Percentiles rank a stretch among this genome's conserved stretches.
phyloP scores from a whole-genome alignment of 2,797 vertebrate genomes.

The Falco cherrug region DNA sequence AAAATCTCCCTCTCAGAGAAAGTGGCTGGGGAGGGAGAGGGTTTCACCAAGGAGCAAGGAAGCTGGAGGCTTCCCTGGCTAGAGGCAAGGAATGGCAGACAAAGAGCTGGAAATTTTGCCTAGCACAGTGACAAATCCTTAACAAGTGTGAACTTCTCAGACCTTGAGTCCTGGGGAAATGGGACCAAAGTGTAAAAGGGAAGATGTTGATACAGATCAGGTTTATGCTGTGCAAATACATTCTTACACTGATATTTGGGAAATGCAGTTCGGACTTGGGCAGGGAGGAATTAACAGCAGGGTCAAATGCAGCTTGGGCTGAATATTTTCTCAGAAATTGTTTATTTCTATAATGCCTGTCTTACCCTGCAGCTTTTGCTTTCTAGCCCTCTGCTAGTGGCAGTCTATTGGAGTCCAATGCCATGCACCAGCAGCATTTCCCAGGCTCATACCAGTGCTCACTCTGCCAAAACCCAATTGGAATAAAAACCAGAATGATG shows the following conservation, averaged over 20 bases:
- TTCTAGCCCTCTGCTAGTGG: neutral
- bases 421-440: neutral
- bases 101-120: neutral
- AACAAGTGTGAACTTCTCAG: neutral
- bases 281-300: neutral
- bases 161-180: neutral
- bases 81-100: fast-evolving
- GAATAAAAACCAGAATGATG: neutral
- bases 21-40: neutral
- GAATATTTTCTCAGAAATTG: neutral
- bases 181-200: neutral
- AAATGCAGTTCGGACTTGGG: neutral
- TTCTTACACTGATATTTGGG: neutral
- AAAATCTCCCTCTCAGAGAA: neutral
- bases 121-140: neutral
- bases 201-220: neutral
- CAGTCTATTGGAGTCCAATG: neutral
- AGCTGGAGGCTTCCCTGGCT: neutral
- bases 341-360: neutral
- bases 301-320: neutral
- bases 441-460: neutral
- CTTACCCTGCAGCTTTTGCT: neutral
- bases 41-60: neutral
- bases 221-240: neutral
- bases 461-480: neutral